Base-by-base conservation (phyloP, 2,888 invertebrate genomes). In the Emmelina monodactyla region DNA sequence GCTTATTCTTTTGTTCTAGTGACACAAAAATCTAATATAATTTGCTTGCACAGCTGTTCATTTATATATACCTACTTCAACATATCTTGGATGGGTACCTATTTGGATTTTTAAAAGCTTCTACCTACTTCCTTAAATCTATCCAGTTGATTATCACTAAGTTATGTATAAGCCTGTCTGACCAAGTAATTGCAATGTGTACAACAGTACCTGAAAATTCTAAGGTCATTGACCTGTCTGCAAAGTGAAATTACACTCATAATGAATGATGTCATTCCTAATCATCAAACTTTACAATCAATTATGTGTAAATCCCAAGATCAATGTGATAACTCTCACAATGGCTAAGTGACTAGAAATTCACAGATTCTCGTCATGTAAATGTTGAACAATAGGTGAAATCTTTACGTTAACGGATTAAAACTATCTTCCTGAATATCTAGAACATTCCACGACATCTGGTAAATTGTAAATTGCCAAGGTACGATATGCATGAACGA, bases 331-430 rank as follows among this genome's bases (percentile, higher is more conserved):
- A 61, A 64, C 58, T 57, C 62, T 53, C 45, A 61, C 51, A 62
- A 58, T 55, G 56, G 60, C 51, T 50, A 58, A 53, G 53, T 49
- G 19, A 25, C 25, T 7, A 25, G 25, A 51, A 51, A 50, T 59
- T 59, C 60, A 53, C 66, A 62, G 49, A 50, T 51, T 10, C 11
- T 25, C 25, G 9, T 11, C 25, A 25, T 10, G n/a, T 10, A 55
- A 60, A 55, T 51, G 48, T 44, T 50, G 62, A 71, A 75, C 73
- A 75, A 75, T 75, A 64, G 69, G 71, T 61, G 72, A 75, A 75
- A 69, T 55, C 53, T 39, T 41, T 51, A 57, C 51, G 55, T 54
- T 53, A 53, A 49, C 33, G 34, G 43, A 41, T 43, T 47, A 45
- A 56, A 36, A 55, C 49, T 53, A 46, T 51, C 53, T 44, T 37